These are phyloP conservation scores for Melopsittacus undulatus DNA, from an alignment of 2,797 vertebrate species.

Conservation along the genomic window DNA sequence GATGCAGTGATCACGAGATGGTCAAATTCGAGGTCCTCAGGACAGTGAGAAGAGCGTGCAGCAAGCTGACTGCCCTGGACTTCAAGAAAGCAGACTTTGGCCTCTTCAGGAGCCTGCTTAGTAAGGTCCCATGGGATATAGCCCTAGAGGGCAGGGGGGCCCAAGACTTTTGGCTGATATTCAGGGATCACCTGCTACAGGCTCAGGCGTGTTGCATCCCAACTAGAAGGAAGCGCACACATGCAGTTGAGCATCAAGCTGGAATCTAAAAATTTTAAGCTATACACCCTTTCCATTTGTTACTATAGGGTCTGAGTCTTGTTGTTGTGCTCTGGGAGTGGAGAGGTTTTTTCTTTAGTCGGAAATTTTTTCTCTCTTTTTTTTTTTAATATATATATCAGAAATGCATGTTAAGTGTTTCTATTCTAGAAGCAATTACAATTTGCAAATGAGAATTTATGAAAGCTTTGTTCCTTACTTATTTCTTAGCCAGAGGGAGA, in stretches of 20 bases:
- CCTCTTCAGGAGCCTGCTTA: too few species aligned
- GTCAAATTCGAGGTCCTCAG: too few species aligned
- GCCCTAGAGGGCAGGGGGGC: too few species aligned
- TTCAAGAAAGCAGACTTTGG: too few species aligned
- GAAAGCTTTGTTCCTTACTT: not conserved
- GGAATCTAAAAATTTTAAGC: not conserved
- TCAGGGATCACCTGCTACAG: too few species aligned
- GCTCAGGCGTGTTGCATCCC: too few species aligned
- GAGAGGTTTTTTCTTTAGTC: not conserved
- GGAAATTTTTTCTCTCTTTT: not conserved
- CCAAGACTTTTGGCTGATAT: too few species aligned
- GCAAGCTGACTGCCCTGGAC: too few species aligned
- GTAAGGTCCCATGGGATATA: too few species aligned
- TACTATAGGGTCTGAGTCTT: not conserved
- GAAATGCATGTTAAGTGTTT: not conserved
- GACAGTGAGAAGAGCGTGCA: too few species aligned
- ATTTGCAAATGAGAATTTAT: constrained; percentile 7
- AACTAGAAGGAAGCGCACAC: too few species aligned
- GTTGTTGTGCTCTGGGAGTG: not conserved
- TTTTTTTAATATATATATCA: not conserved
- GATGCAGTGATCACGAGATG: too few species aligned
- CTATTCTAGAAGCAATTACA: constrained; percentile 11
- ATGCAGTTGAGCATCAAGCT: not conserved
- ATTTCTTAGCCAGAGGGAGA: not conserved
- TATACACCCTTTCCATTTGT: not conserved